Percentiles rank a stretch among this genome's conserved stretches.
phyloP scores from a whole-genome alignment of 2,888 invertebrate species.

The Trissolcus brochymenae region DNA sequence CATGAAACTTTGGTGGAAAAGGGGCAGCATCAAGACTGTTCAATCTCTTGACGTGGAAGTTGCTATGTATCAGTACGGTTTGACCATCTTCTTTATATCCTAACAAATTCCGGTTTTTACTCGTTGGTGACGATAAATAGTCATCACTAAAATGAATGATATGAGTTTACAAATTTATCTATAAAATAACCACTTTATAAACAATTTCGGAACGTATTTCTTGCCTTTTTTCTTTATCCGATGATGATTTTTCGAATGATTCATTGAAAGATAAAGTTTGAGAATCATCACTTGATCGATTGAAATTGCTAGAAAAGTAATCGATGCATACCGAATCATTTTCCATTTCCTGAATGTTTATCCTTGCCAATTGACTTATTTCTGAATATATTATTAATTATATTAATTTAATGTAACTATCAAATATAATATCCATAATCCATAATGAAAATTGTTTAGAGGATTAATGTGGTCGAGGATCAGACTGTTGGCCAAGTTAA shows the following conservation, averaged over 20 bases:
- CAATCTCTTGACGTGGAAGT: slow-evolving; percentile 61
- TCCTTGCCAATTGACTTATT: slow-evolving; percentile 6
- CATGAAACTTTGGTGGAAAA: slow-evolving; percentile 64
- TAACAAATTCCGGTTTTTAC: slow-evolving; percentile 10
- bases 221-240: not conserved
- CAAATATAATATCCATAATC: too few species aligned
- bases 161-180: not conserved
- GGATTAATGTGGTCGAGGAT: too few species aligned
- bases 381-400: slow-evolving; percentile 17
- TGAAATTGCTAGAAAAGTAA: too few species aligned
- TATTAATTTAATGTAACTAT: too few species aligned
- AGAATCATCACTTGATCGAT: not conserved
- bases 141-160: slow-evolving; percentile 2
- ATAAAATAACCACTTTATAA: not conserved
- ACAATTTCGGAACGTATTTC: not conserved
- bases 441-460: too few species aligned
- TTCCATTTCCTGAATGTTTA: not conserved
- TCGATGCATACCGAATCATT: too few species aligned
- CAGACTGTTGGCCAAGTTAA: too few species aligned
- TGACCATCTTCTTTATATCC: slow-evolving; percentile 57
- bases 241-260: not conserved
- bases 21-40: slow-evolving; percentile 62
- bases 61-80: slow-evolving; percentile 65
- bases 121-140: slow-evolving; percentile 6
- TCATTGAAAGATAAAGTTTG: not conserved